Base-by-base conservation (phyloP, 2,797 vertebrate genomes). In the Gymnopithys bicolor region DNA sequence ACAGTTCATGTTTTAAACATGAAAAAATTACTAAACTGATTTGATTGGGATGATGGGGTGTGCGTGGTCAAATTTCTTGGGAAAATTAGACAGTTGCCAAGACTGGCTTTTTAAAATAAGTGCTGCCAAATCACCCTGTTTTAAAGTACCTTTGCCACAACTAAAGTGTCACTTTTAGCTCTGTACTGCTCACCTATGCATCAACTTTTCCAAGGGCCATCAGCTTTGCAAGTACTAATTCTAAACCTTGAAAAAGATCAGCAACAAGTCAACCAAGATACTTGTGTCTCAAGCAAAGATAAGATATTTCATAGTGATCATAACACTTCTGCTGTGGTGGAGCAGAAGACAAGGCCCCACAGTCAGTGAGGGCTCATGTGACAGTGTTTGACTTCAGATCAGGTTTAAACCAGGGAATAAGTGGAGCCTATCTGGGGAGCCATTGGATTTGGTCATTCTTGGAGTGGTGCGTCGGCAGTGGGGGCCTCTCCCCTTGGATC, bases 51-150 rank as follows among this genome's bases (percentile, higher is more conserved):
- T 58, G 35, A 28, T 23, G 28, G 15, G 19, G 12, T 14, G 24
- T 37, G 27, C 56, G 7, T 23, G 4, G 2, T 69, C 7, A 73
- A 1, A 59, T 87, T 89, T 91, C 10, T 55, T 63, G 46, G 46
- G 21, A 87, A 95, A 45, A 69, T 55, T 33, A 79, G 32, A 27
- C 19, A 86, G n/a, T 35, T 90, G 18, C 23, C 59, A 58, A 67
- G 32, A 60, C 10, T 9, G 51, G 6, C 0, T 3, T 16, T 86
- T 67, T 67, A 66, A 51, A 32, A 4, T 27, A 87, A 84, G 19
- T 52, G 21, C 28, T 88, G 21, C 32, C 59, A 78, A 90, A 71
- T 3, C 3, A 5, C 4, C 6, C 3, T 41, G 60, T 66, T 37
- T 2, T 0, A 41, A 70, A 41, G 64, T 71, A 19, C 9, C 4